Base-by-base conservation (phyloP, 2,888 invertebrate species). In the Colostygia pectinataria region DNA sequence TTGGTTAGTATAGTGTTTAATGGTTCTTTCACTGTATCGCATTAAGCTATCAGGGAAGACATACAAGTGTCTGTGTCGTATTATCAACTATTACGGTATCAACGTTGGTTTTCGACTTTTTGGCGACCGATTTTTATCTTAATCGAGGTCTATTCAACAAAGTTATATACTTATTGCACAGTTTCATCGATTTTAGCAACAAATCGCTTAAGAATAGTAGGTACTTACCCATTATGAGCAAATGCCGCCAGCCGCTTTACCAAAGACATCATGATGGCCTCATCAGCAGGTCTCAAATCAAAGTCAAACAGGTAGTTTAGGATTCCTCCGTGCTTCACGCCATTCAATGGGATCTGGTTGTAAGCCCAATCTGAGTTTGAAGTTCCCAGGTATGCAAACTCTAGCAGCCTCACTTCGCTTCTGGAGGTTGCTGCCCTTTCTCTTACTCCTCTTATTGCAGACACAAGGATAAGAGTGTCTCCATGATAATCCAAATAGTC, bases 401-500 rank as follows among this genome's bases (percentile, higher is more conserved):
- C 81, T 15, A 84, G 56, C 4, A 88, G 53, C 14, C 83, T 70
- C 0, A 87, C 81, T 40, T 66, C 63, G 1, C 66, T 66, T 5
- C 28, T 65, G 0, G 86, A 83, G 1, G 74, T 77, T 0, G 56
- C 39, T 1, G 77, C 77, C 52, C 89, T 76, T 59, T 84, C 84
- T 10, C 61, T 66, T 1, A 73, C 77, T 4, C 74, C 74, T 66
- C 78, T 74, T 18, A 87, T 77, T 0, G 70, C 65, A 0, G 90
- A 74, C 2, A 85, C 68, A 1, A 77, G 57, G 3, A 83, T 68
- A 24, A 82, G 59, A 2, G 76, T 77, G 33, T 90, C 90, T 10
- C 90, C 90, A 24, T 83, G 66, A 45, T 79, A 90, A 9, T 80
- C 79, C 18, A 90, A 67, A 49, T 65, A 90, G 52, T 87, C 84